Evolutionary conservation across 1,140 invertebrate species (phyloP), one percentile per base, ranked within the genome.

Genomic region (Drosophila pectinifera): DNA sequence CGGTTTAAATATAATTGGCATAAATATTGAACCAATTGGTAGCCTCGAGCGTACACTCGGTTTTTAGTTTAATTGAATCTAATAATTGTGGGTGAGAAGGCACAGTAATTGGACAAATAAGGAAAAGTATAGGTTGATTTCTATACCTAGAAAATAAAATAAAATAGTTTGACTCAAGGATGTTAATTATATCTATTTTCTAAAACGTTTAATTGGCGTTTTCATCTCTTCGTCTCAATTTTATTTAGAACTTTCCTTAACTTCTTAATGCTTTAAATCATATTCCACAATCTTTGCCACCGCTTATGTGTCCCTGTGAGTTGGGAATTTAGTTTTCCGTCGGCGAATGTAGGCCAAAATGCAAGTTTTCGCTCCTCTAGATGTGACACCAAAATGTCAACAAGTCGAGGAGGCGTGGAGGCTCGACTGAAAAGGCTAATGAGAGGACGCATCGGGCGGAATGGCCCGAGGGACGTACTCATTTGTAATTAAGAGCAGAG

Each of bases 301-400:
- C 62, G n/a, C 16, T 22, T 7, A n/a, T 42, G 39, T 45, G 39
- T n/a, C n/a, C 26, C 43, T 36, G 20, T 34, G 28, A 13, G 31
- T 14, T 36, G 45, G 31, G 36, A 38, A 46, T 49, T 53, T 18
- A 36, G 24, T 51, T 42, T 26, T 36, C 43, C 13, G 10, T 28
- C 28, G 4, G 22, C 45, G 34, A 73, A 73, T 53, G 46, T 73
- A 73, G 68, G 68, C 55, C 69, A 73, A 61, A 73, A 43, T 73
- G 45, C 45, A 61, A 51, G 69, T 73, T 73, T 62, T 43, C 31
- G 38, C 68, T 61, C 24, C 46, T 61, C 69, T 61, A 53, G 69
- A 73, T 63, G 70, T 83, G 81, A 80, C 80, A 83, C 81, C 81
- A 83, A 83, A 83, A 80, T 83, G 80, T 83, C 80, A 83, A 80